Base-by-base conservation (phyloP, 1,140 invertebrate genomes). In the Diorhabda sublineata region DNA sequence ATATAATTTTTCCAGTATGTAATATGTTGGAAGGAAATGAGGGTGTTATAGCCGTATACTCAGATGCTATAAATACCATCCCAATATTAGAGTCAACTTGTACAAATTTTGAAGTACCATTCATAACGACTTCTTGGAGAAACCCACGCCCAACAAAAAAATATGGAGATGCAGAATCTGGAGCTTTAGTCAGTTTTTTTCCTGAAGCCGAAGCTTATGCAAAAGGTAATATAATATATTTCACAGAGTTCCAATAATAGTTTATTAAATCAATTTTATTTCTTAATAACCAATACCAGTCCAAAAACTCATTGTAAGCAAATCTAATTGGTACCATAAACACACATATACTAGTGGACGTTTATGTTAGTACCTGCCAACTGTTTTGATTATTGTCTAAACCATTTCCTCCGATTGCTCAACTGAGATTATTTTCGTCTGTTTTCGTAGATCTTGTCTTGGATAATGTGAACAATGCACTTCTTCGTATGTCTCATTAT, bases 21-120 rank as follows among this genome's bases (percentile, higher is more conserved):
- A 45, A 60, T 26, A 59, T 59, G 65, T 41, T 67, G 43, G n/a
- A 60, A 59, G 9, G 6, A 4, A 9, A n/a, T 9, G 5, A 45
- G 6, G 81, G 71, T 47, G 60, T 71, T 6, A 45, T 64, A 58
- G 92, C 88, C 26, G 88, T 96, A 71, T 92, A 95, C 78, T 92
- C 92, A 3, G 84, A 86, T 64, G 88, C 86, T 26, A 78, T 82
- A 26, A 82, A 86, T 58, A 74, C 79, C 42, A 84, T 84, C 64
- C 85, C 86, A 41, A 88, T 91, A 65, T 84, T 91, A 3, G 85
- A 90, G 74, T 91, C 90, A 0, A 87, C 91, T 41, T 90, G 90
- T 76, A 85, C 90, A 68, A 84, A 85, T 2, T 80, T 91, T 71
- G 89, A 91, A 75, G 87, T 93, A 68, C 91, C 91, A 0, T 88